Evolutionary conservation across 2,797 vertebrate species (phyloP).

Genomic region (Pyrrhura leucotis): DNA sequence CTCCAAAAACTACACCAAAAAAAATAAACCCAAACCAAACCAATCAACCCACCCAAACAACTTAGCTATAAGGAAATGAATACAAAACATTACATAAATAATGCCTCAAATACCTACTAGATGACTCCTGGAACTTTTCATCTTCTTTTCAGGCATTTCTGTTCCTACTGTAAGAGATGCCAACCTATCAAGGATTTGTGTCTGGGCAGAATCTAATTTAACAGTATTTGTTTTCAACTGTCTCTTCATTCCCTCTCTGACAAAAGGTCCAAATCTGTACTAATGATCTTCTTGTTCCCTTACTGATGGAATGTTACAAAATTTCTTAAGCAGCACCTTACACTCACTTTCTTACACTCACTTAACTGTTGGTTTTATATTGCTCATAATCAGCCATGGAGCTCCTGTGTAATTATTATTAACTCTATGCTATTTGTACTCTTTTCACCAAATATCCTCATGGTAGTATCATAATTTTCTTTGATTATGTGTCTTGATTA

Average conservation of each 20-base stretch:
- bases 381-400: neutral
- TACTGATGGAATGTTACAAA: neutral
- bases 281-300: neutral
- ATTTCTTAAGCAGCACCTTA: neutral
- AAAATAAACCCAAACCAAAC: neutral
- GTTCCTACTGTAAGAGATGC: neutral
- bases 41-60: neutral
- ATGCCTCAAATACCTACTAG: neutral
- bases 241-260: neutral
- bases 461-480: neutral
- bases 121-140: neutral
- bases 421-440: neutral
- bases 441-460: neutral
- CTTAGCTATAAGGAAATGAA: neutral
- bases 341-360: neutral
- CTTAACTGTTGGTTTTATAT: neutral
- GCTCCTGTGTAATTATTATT: neutral
- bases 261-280: neutral
- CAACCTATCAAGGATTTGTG: neutral
- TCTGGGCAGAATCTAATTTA: neutral
- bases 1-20: neutral
- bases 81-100: neutral
- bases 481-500: slow-evolving; percentile 15
- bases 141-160: neutral
- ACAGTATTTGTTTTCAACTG: neutral